Evolutionary conservation across 1,140 invertebrate genomes (phyloP), one percentile per base, ranked within the genome.

Genomic region (Homarus americanus): DNA sequence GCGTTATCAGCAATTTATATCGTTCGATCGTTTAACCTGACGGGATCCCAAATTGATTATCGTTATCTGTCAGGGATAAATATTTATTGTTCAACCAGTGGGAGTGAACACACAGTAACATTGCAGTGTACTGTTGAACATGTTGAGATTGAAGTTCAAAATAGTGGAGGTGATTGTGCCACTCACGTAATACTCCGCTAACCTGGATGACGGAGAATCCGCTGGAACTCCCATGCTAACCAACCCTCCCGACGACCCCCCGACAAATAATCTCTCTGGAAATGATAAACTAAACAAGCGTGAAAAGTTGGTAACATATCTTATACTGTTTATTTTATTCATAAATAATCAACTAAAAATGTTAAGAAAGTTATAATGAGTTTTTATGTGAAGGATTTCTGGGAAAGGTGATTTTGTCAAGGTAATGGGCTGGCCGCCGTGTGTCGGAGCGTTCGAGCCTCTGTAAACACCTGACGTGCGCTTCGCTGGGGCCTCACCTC

Each of bases 111-210:
- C 9, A 15, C 15, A 10, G 15, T 10, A 49, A 49, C 15, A 49
- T 10, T 49, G 44, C 44, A 10, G 15, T 49, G 7, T 49, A 15
- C 44, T 15, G 7, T 10, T 7, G 44, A 49, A n/a, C n/a, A 2
- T 20, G 38, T 28, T 20, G 36, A 79, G 15, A 5, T 36, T 53
- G 2, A 49, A 1, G 28, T 80, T 10, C 36, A 28, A 24, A 7
- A 40, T n/a, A 24, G 66, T 41, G 58, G 24, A 75, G 82, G 82
- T 73, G 41, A 85, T 73, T 73, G 66, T 86, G 83, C 69, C 15
- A 58, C 82, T 86, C 83, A 86, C 83, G 83, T 86, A 76, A 76
- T 86, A 72, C 41, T 44, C 69, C 53, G 82, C 53, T 72, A 86
- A 86, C 83, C 83, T 76, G 58, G 53, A 76, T 38, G 73, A 76